Conservation (phyloP, 2,797 vertebrate species). For the Cheracebus regulus region DNA sequence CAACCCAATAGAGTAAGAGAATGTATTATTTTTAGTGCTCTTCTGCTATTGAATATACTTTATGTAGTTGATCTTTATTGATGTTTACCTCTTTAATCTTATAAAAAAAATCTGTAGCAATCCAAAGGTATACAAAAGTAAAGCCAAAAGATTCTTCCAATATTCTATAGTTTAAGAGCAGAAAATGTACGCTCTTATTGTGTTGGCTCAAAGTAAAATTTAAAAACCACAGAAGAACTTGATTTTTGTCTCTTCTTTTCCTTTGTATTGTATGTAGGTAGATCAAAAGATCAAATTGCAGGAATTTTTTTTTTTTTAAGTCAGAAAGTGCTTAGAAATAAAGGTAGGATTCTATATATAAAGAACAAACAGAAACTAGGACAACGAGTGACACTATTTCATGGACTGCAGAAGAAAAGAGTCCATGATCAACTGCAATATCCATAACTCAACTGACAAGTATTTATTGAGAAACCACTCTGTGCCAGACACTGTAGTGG, state of each 20-base stretch:
- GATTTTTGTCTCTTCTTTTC: not conserved
- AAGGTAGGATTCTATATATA: conserved; percentile 20
- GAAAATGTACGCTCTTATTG: conserved; percentile 15
- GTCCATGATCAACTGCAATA: not conserved
- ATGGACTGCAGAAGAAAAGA: not conserved
- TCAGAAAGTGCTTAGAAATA: conserved; percentile 23
- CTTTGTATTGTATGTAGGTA: conserved; percentile 23
- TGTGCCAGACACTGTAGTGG: not conserved
- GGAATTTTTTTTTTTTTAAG: not conserved
- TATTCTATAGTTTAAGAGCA: not conserved
- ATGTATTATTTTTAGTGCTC: not conserved
- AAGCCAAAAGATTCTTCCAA: not conserved
- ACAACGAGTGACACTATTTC: not conserved
- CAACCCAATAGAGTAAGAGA: not conserved
- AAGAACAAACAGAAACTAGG: conserved; percentile 46
- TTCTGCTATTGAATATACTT: not conserved
- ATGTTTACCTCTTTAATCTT: not conserved
- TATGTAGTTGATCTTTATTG: not conserved
- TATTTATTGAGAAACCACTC: not conserved
- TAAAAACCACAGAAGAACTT: conserved; percentile 19
- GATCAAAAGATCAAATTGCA: conserved; percentile 10
- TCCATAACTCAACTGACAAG: not conserved
- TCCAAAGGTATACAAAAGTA: not conserved
- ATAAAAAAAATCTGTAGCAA: not conserved
- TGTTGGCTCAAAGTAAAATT: conserved; percentile 7